Conservation (phyloP, 1,140 invertebrate species). For the Drosophila micromelanica region DNA sequence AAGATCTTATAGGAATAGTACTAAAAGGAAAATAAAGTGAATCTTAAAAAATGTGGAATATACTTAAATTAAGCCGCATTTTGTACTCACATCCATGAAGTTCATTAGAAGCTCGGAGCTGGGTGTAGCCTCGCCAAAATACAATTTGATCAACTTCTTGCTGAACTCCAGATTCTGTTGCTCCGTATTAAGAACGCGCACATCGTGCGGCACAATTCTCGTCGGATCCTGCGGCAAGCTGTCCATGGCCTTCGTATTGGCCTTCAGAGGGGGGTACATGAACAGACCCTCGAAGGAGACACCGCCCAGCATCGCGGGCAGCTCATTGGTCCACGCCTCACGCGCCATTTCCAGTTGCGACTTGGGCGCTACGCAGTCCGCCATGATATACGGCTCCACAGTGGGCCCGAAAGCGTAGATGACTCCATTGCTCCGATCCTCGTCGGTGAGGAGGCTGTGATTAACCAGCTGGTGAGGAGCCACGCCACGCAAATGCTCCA, state of each 20-base stretch:
- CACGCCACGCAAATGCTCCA: conserved; percentile 76
- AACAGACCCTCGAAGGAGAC: conserved; percentile 79
- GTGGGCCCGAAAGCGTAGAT: conserved; percentile 74
- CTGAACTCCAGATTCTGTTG: conserved; percentile 43
- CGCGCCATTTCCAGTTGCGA: conserved; percentile 66
- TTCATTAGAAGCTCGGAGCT: conserved; percentile 42
- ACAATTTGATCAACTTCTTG: conserved; percentile 42
- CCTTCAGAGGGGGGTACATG: conserved; percentile 66
- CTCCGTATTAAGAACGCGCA: conserved; percentile 35
- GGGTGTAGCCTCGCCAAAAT: conserved; percentile 62
- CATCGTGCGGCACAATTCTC: conserved; percentile 51
- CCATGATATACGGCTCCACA: conserved; percentile 74
- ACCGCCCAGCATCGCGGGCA: conserved; percentile 83
- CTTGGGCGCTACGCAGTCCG: conserved; percentile 71
- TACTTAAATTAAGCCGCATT: no score
- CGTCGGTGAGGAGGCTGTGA: conserved; percentile 33
- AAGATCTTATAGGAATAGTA: conserved; percentile 82
- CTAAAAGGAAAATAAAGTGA: conserved; percentile 31
- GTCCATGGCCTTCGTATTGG: conserved; percentile 48
- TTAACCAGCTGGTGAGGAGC: conserved; percentile 50
- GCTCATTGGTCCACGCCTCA: conserved; percentile 73
- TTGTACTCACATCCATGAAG: conserved; percentile 62
- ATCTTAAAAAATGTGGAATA: no score
- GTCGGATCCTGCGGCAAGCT: conserved; percentile 47
- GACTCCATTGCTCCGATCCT: conserved; percentile 59